phyloP scores from a whole-genome alignment of 2,888 invertebrate genomes.

The Cephalotes varians region DNA sequence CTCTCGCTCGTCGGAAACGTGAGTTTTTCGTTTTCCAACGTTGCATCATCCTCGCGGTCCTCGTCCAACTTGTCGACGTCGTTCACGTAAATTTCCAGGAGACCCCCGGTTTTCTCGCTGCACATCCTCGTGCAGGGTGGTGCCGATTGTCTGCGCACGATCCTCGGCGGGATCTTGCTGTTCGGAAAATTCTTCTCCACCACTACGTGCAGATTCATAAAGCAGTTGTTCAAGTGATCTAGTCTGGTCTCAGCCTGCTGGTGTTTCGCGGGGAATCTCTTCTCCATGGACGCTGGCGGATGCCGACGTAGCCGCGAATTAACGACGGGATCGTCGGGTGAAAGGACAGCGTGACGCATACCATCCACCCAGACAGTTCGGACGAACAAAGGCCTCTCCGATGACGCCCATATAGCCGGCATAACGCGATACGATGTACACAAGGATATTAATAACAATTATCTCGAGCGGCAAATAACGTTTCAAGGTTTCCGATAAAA shows the following conservation, averaged over 20 bases:
- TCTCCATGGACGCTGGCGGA: slow-evolving; percentile 74
- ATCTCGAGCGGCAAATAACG: neutral
- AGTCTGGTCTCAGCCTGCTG: slow-evolving; percentile 68
- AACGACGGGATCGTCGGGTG: slow-evolving; percentile 88
- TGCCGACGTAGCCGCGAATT: slow-evolving; percentile 72
- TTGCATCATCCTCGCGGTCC: neutral
- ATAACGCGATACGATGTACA: slow-evolving; percentile 74
- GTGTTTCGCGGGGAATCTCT: slow-evolving; percentile 73
- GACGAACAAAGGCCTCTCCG: slow-evolving; percentile 87
- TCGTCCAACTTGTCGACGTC: slow-evolving; percentile 14
- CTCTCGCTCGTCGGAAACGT: neutral
- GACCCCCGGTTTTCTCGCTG: slow-evolving; percentile 6
- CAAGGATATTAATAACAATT: slow-evolving; percentile 22
- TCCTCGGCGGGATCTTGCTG: slow-evolving; percentile 55
- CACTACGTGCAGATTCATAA: slow-evolving; percentile 79
- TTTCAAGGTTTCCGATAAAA: neutral
- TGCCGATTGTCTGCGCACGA: slow-evolving; percentile 77
- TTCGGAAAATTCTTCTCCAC: slow-evolving; percentile 70
- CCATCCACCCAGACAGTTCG: slow-evolving; percentile 91
- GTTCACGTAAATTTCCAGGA: slow-evolving; percentile 10
- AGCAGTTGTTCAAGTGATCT: slow-evolving; percentile 77
- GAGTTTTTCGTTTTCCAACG: neutral
- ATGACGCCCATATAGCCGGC: slow-evolving; percentile 88
- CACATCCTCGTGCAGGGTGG: slow-evolving; percentile 67
- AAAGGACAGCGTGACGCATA: slow-evolving; percentile 90